Base-by-base conservation (phyloP, 1,140 invertebrate species). In the Bacillus rossius region DNA sequence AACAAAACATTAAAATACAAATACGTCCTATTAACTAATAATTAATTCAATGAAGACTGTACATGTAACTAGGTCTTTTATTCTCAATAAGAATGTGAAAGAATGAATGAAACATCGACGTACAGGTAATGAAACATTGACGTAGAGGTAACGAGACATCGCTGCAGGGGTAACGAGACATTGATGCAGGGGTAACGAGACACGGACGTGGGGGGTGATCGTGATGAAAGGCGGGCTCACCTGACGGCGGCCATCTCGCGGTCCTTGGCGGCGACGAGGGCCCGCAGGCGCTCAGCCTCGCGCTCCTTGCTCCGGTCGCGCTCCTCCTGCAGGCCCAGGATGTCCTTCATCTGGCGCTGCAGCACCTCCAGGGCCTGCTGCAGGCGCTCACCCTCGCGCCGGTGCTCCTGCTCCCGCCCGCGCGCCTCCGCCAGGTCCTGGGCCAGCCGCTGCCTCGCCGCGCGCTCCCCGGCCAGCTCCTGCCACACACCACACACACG, bases 261-360 rank as follows among this genome's bases (percentile, higher is more conserved):
- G 45, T 73, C 69, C 37, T 69, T 74, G 20, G 65, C 63, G 2
- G 66, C 57, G 14, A 73, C 55, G 14, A 58, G 51, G 25, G 69
- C 67, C 41, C 69, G 68, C 3, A 73, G 48, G 20, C 67, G 57
- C 23, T 68, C 66, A 2, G 61, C 65, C 37, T 73, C 70, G 8
- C 61, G 65, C 1, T 73, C 69, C 14, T 63, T 65, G 41, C 67
- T 67, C 14, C 58, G 61, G 0, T 73, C 26, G 2, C 65, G 61
- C 45, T 69, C 68, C 0, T 60, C 55, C 49, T 73, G 66, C 49
- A 23, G 65, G 14, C 47, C 66, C 42, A 71, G 69, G 8, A 69
- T 49, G 10, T 75, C 66, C n/a, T 66, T 68, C n/a, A 75, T 66
- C 20, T 69, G 69, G 7, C 57, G 23, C 47, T 71, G 71, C 2